Conservation (phyloP, 2,797 vertebrate genomes). For the Aulostomus chinensis region DNA sequence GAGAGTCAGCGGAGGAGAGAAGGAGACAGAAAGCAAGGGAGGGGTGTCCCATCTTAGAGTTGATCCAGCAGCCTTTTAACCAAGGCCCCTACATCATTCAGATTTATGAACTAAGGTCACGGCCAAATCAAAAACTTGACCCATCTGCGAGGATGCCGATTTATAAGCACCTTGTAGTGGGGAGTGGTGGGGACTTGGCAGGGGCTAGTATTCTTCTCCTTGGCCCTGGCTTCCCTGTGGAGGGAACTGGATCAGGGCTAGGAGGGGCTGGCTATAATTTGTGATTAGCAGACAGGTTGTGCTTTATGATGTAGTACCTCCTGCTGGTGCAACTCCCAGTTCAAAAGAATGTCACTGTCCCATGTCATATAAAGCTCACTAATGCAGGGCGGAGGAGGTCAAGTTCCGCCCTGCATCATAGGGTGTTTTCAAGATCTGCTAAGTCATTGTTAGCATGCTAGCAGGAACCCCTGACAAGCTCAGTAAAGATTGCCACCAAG, state of each 20-base stretch:
- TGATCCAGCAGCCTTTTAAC: constrained; percentile 71
- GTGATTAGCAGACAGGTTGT: constrained; percentile 76
- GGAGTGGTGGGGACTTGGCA: constrained; percentile 68
- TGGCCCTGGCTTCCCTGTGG: constrained; percentile 53
- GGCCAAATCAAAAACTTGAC: constrained; percentile 86
- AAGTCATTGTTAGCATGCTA: constrained; percentile 23
- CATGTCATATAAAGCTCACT: constrained; percentile 19
- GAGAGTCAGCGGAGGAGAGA: constrained; percentile 43
- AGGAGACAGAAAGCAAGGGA: constrained; percentile 46
- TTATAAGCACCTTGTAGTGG: constrained; percentile 78
- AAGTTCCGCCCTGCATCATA: constrained; percentile 1
- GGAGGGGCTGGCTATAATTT: constrained; percentile 71
- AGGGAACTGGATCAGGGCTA: constrained; percentile 52
- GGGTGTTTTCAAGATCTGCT: constrained; percentile 17
- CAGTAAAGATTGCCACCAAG: constrained; percentile 13
- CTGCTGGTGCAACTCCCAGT: constrained; percentile 43
- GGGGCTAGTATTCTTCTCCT: constrained; percentile 59
- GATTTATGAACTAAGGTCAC: constrained; percentile 84
- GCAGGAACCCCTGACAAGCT: constrained; percentile 17
- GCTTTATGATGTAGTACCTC: constrained; percentile 62
- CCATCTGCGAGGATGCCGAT: constrained; percentile 75
- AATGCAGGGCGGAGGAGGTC: constrained; percentile 20
- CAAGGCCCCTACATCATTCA: constrained; percentile 79
- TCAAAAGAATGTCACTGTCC: constrained; percentile 48
- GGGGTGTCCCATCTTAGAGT: constrained; percentile 61